These are phyloP conservation scores for Todus mexicanus DNA, from an alignment of 2,797 vertebrate genomes.

Conservation along the genomic window DNA sequence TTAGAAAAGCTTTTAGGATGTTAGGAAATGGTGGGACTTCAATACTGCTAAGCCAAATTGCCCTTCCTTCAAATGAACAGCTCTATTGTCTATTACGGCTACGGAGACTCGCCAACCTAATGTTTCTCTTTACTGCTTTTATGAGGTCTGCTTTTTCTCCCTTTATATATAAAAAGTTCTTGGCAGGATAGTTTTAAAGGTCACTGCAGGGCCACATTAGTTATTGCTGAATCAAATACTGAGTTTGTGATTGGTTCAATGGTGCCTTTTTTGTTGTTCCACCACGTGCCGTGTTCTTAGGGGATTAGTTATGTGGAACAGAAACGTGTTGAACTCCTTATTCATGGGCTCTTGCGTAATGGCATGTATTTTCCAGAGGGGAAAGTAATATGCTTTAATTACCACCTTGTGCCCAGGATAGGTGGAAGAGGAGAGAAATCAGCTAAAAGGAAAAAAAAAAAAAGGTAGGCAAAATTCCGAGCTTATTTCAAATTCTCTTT, in stretches of 20 bases:
- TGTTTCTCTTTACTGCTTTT: neutral
- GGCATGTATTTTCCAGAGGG: neutral
- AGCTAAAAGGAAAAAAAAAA: no score
- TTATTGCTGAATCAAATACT: neutral
- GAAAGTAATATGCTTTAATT: neutral
- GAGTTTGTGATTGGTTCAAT: neutral
- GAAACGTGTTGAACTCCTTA: neutral
- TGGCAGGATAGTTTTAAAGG: neutral
- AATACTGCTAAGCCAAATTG: neutral
- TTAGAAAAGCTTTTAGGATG: constrained; percentile 30
- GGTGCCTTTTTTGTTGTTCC: neutral
- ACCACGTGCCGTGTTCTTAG: neutral
- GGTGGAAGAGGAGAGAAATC: neutral
- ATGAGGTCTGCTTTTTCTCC: neutral
- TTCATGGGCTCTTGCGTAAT: neutral
- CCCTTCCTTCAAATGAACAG: neutral
- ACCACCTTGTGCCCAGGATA: neutral
- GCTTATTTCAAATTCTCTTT: neutral
- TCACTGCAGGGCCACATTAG: neutral
- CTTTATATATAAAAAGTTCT: neutral
- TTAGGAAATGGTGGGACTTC: neutral
- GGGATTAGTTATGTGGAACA: neutral
- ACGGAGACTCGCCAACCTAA: neutral
- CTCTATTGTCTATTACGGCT: neutral
- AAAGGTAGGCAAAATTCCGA: neutral